Base-by-base conservation (phyloP, 2,113 vertebrate species). In the Atherinomorus stipes region DNA sequence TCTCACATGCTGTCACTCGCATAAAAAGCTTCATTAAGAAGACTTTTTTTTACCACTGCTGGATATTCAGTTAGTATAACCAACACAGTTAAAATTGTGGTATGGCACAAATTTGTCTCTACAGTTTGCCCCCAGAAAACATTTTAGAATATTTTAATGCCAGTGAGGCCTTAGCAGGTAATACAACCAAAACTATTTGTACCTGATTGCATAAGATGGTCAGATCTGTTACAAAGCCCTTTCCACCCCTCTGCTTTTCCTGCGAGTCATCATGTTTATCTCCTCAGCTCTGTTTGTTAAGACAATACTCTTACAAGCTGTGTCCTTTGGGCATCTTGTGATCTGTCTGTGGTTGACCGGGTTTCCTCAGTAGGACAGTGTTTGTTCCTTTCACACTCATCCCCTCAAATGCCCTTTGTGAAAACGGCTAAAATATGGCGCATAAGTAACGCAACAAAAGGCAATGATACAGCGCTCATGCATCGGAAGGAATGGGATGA, bases 291-390 rank as follows among this genome's bases (percentile, higher is more conserved):
- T 67, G 1, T 75, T 78, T 64, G 49, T 47, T 38, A 40, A 34
- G 38, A 34, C 23, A 38, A 56, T 25, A 16, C 65, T 61, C 64
- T 11, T 3, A 2, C 28, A 34, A 64, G n/a, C 60, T n/a, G 51
- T 68, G 7, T 75, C 67, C 60, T 78, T 42, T n/a, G 18, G 62
- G 76, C 65, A 19, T 89, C 85, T 87, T 90, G 80, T 89, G 88
- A 89, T 90, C 80, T 40, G 2, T 72, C 60, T 11, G 61, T 26
- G 83, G 77, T 76, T 87, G 12, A 2, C 23, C 16, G 45, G 19
- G 18, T 78, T 68, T 67, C 21, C 71, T 58, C 4, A 16, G 22
- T 56, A 74, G 83, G 34, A 74, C 84, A 88, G 40, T 79, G 72
- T 86, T 88, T 78, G 53, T 85, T 86, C 65, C 75, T 22, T 72